Evolutionary conservation across 2,797 vertebrate species (phyloP).

Genomic region (Australoheros facetus): DNA sequence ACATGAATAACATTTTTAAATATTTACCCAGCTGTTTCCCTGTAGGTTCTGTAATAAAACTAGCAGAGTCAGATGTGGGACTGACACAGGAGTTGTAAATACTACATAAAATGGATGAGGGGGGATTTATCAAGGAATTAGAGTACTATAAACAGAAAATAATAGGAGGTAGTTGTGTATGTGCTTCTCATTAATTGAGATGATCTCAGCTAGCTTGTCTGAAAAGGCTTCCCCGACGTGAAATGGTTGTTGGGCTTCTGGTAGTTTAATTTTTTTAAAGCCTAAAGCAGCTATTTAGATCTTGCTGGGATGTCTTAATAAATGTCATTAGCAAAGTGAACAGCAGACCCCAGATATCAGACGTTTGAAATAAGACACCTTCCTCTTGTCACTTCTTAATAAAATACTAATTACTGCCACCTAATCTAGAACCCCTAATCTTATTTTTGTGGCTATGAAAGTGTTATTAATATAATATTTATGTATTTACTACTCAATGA

Average conservation of each 20-base stretch:
- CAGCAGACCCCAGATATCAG: not conserved
- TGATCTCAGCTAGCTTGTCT: not conserved
- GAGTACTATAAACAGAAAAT: not conserved
- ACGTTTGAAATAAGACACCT: not conserved
- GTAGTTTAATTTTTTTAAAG: not conserved
- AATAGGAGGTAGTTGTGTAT: not conserved
- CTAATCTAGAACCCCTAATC: not conserved
- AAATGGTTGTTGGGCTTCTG: too few species aligned
- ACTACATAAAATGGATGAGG: not conserved
- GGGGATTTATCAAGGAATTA: not conserved
- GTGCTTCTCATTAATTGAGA: not conserved
- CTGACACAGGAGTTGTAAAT: not conserved
- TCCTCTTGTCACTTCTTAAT: not conserved
- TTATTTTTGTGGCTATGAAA: not conserved
- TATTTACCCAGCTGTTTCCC: conserved; percentile 15
- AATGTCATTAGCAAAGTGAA: not conserved
- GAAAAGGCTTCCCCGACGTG: not conserved
- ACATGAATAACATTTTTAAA: not conserved
- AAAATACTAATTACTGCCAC: not conserved
- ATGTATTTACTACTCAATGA: too few species aligned
- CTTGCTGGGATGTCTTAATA: not conserved
- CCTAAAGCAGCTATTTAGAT: not conserved
- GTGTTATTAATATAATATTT: too few species aligned
- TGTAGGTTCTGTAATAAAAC: conserved; percentile 21
- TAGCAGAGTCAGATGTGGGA: not conserved